Evolutionary conservation across 1,140 invertebrate genomes (phyloP), one percentile per base, ranked within the genome.

Genomic region (Cyclargus thomasi): DNA sequence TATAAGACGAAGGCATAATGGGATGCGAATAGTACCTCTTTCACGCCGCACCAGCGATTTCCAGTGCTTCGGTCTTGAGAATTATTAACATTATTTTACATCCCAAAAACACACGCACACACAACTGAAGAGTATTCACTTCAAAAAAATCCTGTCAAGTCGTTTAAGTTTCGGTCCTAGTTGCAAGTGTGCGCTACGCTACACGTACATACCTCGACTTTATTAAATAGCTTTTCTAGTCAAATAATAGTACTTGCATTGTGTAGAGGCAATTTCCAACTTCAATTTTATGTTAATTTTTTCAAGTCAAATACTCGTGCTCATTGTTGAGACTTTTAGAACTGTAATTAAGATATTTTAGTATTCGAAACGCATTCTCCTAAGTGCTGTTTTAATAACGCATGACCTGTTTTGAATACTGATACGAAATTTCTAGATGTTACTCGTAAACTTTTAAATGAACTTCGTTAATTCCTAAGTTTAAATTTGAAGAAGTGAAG

Each of bases 301-400:
- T 55, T 17, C 18, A 18, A 55, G 7, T 4, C 47, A 53, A 6
- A 53, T 14, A 55, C 53, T 55, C 18, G n/a, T 3, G 17, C 53
- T 18, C 17, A 18, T 55, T 55, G 53, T 55, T 18, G 8, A 55
- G 18, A 55, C 53, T 55, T 55, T 55, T 18, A 55, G 53, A 55
- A 55, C 53, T 55, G 53, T 55, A 2, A 55, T 55, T 55, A 55
- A 16, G 53, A 55, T 20, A 55, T n/a, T 55, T 53, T 55, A 55
- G 2, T 55, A 18, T 20, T 55, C 53, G 53, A 55, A 55, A 1
- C 18, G n/a, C 18, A 55, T 55, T 18, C n/a, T 18, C 18, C 2
- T n/a, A 0, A 18, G 53, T 55, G 17, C 17, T 55, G 53, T 55
- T 20, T 20, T 47, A 47, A 47, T 47, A 47, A 47, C 29, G 5